A percentile compares a stretch with the other conserved stretches of the same genome.
Conservation (phyloP, 2,888 invertebrate species). For the Tenthredo mesomela region DNA sequence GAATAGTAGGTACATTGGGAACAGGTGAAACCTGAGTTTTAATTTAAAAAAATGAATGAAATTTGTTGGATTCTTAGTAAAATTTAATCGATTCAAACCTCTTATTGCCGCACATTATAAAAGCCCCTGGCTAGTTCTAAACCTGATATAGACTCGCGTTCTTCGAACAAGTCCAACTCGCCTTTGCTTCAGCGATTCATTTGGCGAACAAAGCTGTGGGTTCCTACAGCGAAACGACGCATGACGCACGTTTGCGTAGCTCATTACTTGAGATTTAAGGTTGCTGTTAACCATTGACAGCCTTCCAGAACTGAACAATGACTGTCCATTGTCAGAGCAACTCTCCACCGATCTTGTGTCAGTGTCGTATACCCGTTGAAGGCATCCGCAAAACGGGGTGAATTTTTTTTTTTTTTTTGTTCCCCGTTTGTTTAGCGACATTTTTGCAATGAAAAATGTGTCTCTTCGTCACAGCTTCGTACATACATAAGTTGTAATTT, state of each 20-base stretch:
- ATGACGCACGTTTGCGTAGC: conserved; percentile 54
- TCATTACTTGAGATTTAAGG: conserved; percentile 68
- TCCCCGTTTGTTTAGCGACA: not conserved
- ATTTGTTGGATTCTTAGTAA: not conserved
- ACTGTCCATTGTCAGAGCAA: conserved; percentile 46
- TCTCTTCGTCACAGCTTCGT: not conserved
- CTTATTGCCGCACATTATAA: not conserved
- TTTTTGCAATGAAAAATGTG: too few species aligned
- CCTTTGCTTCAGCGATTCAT: conserved; percentile 10
- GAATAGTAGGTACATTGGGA: not conserved
- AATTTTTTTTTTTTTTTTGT: not conserved
- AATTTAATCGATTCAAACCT: not conserved
- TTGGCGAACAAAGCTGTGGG: conserved; percentile 39
- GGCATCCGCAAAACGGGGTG: not conserved
- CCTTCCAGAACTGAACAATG: conserved; percentile 51
- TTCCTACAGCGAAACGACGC: conserved; percentile 26
- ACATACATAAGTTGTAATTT: not conserved
- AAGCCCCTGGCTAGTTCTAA: not conserved
- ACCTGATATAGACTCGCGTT: not conserved
- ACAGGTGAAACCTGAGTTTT: not conserved
- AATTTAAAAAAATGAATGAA: not conserved
- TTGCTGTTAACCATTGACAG: conserved; percentile 60
- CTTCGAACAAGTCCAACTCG: not conserved
- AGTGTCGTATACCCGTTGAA: conserved; percentile 19
- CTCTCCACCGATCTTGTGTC: conserved; percentile 10